Conservation (phyloP, 2,888 invertebrate genomes). For the Peribatodes rhomboidaria region DNA sequence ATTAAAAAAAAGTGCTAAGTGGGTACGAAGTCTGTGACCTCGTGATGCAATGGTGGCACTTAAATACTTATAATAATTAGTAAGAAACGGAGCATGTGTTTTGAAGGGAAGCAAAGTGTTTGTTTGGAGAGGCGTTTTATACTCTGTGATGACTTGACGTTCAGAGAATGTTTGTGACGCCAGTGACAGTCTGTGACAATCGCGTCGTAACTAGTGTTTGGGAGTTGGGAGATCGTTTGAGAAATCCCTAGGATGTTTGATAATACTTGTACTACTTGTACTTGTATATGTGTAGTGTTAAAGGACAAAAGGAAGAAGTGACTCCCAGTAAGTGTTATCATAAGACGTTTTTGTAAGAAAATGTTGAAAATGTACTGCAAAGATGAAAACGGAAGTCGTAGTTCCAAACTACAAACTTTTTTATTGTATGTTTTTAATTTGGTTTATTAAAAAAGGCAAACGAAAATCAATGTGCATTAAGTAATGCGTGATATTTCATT, state of each 20-base stretch:
- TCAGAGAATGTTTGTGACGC: background rate
- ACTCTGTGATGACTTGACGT: slow-evolving; percentile 12
- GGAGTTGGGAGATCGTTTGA: background rate
- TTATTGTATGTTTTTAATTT: background rate
- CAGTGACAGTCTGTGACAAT: background rate
- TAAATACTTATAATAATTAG: slow-evolving; percentile 9
- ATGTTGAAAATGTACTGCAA: too few relatives aligned
- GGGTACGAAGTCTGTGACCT: slow-evolving; percentile 9
- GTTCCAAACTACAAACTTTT: background rate
- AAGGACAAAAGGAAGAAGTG: too few relatives aligned
- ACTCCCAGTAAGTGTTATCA: background rate
- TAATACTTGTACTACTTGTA: too few relatives aligned
- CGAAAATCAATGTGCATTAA: background rate
- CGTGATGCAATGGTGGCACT: background rate
- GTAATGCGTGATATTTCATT: background rate
- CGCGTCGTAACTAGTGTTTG: background rate
- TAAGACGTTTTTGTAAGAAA: background rate
- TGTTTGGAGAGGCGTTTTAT: background rate
- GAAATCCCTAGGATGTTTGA: background rate
- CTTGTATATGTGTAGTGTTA: too few relatives aligned
- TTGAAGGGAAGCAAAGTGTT: background rate
- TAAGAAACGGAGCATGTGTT: slow-evolving; percentile 16
- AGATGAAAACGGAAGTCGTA: background rate
- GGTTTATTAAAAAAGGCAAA: background rate
- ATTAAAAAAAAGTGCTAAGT: slow-evolving; percentile 40